Conservation (phyloP, 2,113 vertebrate species). For the Oncorhynchus nerka region DNA sequence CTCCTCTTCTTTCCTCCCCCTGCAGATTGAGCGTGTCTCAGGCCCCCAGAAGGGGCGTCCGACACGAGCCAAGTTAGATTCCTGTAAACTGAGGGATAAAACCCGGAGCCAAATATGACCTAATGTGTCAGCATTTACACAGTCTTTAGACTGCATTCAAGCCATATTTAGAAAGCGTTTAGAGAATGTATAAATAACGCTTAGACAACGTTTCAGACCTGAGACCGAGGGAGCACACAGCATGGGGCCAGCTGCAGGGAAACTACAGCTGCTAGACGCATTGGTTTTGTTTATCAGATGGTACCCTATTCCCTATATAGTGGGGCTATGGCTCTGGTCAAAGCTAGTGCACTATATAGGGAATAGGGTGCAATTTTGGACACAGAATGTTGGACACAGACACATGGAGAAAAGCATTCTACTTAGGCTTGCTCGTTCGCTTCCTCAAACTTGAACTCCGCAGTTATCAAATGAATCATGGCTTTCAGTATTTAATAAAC, state of each 20-base stretch:
- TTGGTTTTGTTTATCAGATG: constrained; percentile 13
- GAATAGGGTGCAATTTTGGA: too few species aligned
- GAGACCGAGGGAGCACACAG: background rate
- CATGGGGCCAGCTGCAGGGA: background rate
- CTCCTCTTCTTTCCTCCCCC: background rate
- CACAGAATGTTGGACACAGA: too few species aligned
- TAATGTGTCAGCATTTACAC: constrained; percentile 8
- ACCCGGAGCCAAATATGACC: constrained; percentile 25
- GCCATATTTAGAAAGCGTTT: background rate
- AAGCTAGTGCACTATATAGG: too few species aligned
- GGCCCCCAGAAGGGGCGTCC: constrained; percentile 1
- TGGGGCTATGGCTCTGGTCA: too few species aligned
- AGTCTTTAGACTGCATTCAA: too few species aligned
- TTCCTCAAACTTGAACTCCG: background rate
- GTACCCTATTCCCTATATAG: too few species aligned
- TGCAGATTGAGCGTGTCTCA: constrained; percentile 13
- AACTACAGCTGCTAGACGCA: background rate
- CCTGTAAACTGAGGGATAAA: constrained; percentile 19
- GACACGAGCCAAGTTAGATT: constrained; percentile 8
- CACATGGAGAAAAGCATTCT: too few species aligned
- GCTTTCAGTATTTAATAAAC: constrained; percentile 6
- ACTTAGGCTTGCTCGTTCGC: too few species aligned
- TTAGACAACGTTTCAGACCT: background rate
- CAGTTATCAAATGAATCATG: background rate
- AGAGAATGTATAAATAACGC: too few species aligned